Conservation (phyloP, 1,140 invertebrate species). For the Teleopsis dalmanni region DNA sequence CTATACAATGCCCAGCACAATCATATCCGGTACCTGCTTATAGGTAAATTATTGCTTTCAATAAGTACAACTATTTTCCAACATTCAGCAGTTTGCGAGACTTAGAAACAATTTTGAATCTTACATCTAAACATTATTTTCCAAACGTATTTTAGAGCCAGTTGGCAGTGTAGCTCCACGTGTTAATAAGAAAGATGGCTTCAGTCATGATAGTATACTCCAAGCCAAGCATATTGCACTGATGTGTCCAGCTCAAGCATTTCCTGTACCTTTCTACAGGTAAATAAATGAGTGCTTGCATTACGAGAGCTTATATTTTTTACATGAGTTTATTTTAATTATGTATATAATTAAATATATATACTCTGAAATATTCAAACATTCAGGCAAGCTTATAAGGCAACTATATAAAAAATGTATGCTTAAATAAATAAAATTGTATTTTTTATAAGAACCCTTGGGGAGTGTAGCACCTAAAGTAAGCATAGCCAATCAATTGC, state of each 20-base stretch:
- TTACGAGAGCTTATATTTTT: background rate
- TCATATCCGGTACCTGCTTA: constrained; percentile 56
- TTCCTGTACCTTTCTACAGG: constrained; percentile 56
- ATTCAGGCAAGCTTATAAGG: background rate
- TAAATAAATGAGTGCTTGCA: constrained; percentile 44
- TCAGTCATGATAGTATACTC: constrained; percentile 53
- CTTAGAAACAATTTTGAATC: background rate
- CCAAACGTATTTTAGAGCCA: constrained; percentile 51
- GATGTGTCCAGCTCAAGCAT: constrained; percentile 58
- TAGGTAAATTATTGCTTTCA: constrained; percentile 46
- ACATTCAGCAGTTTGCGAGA: constrained; percentile 4
- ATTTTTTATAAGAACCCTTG: constrained; percentile 55
- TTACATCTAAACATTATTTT: background rate
- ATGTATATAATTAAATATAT: background rate
- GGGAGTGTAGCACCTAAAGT: constrained; percentile 65
- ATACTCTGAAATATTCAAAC: background rate
- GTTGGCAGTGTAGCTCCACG: constrained; percentile 67
- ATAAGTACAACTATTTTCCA: constrained; percentile 9
- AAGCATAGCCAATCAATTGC: constrained; percentile 59
- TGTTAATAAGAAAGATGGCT: constrained; percentile 64
- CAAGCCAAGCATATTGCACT: constrained; percentile 47
- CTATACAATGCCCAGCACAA: constrained; percentile 58
- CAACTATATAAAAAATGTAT: background rate
- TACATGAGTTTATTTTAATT: background rate
- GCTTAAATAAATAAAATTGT: constrained; percentile 34